Percentiles rank a stretch among this genome's conserved stretches.
Conservation (phyloP, 2,113 vertebrate species). For the Ifrita kowaldi region DNA sequence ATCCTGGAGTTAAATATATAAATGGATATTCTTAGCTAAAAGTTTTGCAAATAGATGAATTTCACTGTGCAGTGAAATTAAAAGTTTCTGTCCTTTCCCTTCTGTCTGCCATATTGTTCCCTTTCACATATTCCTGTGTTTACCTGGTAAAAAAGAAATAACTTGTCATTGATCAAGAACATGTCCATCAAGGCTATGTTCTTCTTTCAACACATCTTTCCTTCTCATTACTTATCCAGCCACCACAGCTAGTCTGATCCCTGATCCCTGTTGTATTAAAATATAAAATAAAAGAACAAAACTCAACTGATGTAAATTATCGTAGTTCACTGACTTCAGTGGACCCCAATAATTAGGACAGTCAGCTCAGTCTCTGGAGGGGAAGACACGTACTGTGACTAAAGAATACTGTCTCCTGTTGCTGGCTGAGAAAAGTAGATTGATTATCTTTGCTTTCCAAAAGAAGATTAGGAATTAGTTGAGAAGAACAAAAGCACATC, state of each 20-base stretch:
- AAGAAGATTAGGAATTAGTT: neutral
- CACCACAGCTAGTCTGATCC: neutral
- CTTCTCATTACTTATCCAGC: neutral
- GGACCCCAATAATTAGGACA: neutral
- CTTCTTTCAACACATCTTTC: neutral
- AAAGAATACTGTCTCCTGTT: neutral
- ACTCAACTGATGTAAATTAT: neutral
- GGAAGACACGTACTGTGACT: neutral
- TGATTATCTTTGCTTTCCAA: conserved; percentile 11
- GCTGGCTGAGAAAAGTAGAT: neutral
- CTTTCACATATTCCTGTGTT: neutral
- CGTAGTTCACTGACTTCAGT: neutral
- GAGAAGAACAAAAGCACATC: neutral
- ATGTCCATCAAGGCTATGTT: neutral
- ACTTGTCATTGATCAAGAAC: neutral
- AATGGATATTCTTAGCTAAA: neutral
- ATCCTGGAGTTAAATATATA: neutral
- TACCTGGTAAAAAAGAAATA: neutral
- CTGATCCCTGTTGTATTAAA: neutral
- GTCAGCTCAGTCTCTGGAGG: neutral
- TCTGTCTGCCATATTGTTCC: neutral
- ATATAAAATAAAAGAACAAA: neutral
- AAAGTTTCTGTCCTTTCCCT: neutral
- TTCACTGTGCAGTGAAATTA: neutral
- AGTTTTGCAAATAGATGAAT: neutral